Evolutionary conservation across 2,113 vertebrate genomes (phyloP), one percentile per base, ranked within the genome.

Genomic region (Amphiprion ocellaris): DNA sequence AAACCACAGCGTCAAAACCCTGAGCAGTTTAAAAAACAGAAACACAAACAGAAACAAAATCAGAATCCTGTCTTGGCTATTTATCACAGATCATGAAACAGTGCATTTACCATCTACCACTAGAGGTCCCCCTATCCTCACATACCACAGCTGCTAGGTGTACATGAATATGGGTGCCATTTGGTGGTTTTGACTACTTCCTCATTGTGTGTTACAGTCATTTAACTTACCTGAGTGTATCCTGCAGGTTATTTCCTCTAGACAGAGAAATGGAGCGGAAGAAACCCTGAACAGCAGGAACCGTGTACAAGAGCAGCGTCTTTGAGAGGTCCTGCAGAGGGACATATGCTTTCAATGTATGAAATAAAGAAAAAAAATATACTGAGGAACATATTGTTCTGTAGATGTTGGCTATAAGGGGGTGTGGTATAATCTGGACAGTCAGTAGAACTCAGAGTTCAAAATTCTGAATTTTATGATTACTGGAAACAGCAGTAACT

Each of bases 1-100:
- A 92, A 99, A 99, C 98, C 98, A 99, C 17, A 99, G 89, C 23
- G 98, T 99, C 72, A 99, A 95, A 77, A 99, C 98, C 94, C 98
- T 99, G 86, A 67, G 73, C 1, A 23, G 15, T 5, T 33, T 54
- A 73, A 26, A 66, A 44, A 67, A 41, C 37, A 53, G 26, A n/a
- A 0, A 19, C 1, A 47, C 44, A 4, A 5, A 16, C 8, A 37
- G 0, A 14, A 0, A 24, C 5, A 24, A 71, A 24, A 19, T 16
- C 37, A n/a, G 10, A 55, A 12, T 30, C 41, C 24, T 37, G 59
- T 47, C 16, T 50, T 26, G 1, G 7, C 14, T 16, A 1, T 37
- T 26, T 21, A 41, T 55, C 3, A 9, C 19, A 3, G 12, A 33
- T 15, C 24, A 53, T 17, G 10, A 6, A 28, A 44, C 2, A 24